Base-by-base conservation (phyloP, 2,888 invertebrate species). In the Dexiosoma caninum region DNA sequence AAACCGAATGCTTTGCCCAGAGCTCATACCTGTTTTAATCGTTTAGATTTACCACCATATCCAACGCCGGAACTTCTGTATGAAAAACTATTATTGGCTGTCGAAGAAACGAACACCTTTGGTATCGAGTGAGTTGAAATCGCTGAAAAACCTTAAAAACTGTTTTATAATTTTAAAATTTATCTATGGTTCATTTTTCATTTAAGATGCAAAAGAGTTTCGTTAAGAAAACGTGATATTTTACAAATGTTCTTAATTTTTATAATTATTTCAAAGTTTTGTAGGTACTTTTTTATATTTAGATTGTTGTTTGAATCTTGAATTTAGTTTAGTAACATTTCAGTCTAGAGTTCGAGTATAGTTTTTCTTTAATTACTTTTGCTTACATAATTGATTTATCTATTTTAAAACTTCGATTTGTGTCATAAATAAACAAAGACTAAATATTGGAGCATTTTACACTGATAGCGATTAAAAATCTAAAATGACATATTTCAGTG, bases 21-120 rank as follows among this genome's bases (percentile, higher is more conserved):
- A 84, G 98, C 98, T 1, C 98, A 99, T 91, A 98, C 98, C 3
- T 99, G 98, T 91, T 99, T 99, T 92, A 99, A 99, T 92, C 93
- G 98, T 2, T 83, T 99, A 86, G 98, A 99, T 91, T 92, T 99
- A 83, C 98, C 98, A 69, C 97, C 98, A 0, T 99, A 99, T 92
- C 96, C 97, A 67, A 95, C 97, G 2, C 96, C 95, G 57, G 96
- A 96, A 86, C 93, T 97, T 87, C 93, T 98, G 71, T 94, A 97
- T 89, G 97, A 98, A 90, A 98, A 98, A 89, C 92, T 98, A 12
- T 92, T 97, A 78, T 92, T 97, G 82, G 98, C 98, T 53, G 97
- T 98, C 40, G 98, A 98, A 89, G 98, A 98, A 90, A 98, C 98
- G 27, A 97, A 96, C 90, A 97, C 97, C 2, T 98, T 98, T 90